Conservation (phyloP, 2,113 vertebrate genomes). For the Poeciliopsis occidentalis region DNA sequence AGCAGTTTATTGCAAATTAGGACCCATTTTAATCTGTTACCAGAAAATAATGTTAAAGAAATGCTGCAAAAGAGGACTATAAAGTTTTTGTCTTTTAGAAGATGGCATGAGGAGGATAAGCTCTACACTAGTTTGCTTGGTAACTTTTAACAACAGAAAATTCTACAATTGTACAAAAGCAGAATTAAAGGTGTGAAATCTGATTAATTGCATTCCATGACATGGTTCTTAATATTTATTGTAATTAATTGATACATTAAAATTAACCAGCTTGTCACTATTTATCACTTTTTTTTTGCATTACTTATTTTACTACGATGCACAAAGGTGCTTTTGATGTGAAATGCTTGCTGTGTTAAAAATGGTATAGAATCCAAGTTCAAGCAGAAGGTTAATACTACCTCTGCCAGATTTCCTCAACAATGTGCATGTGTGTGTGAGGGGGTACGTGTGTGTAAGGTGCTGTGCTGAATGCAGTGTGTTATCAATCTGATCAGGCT, state of each 20-base stretch:
- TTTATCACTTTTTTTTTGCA: slow-evolving; percentile 29
- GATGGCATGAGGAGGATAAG: neutral
- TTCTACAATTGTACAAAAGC: too few relatives aligned
- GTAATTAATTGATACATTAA: neutral
- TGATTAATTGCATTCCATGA: too few relatives aligned
- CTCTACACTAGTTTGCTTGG: neutral
- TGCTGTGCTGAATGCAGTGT: slow-evolving; percentile 48
- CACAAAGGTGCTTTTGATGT: neutral
- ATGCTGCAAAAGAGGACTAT: neutral
- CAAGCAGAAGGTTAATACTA: slow-evolving; percentile 39
- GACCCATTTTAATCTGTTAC: neutral
- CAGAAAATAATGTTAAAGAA: neutral
- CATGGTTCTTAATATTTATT: too few relatives aligned
- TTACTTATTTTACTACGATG: neutral
- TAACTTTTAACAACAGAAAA: neutral
- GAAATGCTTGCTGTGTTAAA: neutral
- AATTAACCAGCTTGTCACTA: slow-evolving; percentile 25
- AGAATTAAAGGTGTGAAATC: too few relatives aligned
- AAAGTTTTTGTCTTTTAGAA: neutral
- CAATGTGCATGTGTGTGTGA: neutral
- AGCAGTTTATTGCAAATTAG: neutral
- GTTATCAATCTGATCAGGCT: slow-evolving; percentile 41
- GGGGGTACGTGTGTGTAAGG: slow-evolving; percentile 5
- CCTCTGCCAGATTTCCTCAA: slow-evolving; percentile 38
- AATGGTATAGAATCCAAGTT: slow-evolving; percentile 12